Conservation (phyloP, 2,888 invertebrate genomes). For the Drosophila mayaguana region DNA sequence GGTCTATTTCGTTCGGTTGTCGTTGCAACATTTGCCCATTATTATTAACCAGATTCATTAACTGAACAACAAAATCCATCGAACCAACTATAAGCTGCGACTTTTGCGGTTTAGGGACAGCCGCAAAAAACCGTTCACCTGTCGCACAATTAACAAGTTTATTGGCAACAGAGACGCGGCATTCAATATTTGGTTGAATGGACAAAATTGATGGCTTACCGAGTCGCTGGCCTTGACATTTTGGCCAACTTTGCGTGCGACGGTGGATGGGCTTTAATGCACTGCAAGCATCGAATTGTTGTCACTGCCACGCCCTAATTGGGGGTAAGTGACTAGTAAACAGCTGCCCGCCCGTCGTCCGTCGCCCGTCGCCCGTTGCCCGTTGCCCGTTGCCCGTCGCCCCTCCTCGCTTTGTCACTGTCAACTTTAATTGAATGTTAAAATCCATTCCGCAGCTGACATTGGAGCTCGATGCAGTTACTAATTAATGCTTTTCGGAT, state of each 20-base stretch:
- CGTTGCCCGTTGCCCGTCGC: too few relatives aligned
- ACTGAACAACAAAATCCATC: background rate
- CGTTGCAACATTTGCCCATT: background rate
- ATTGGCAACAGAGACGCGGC: background rate
- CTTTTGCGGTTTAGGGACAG: background rate
- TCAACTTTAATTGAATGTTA: slow-evolving; percentile 2
- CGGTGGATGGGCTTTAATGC: background rate
- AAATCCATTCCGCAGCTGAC: slow-evolving; percentile 7
- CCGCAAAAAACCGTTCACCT: background rate
- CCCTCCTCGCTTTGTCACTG: background rate
- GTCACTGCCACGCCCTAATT: slow-evolving; percentile 3
- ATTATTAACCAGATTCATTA: background rate
- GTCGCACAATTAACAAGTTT: slow-evolving; percentile 4
- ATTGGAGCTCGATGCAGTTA: slow-evolving; percentile 11
- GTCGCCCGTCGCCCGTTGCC: too few relatives aligned
- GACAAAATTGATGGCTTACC: slow-evolving; percentile 1
- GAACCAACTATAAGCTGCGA: background rate
- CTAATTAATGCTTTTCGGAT: slow-evolving; percentile 34
- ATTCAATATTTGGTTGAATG: background rate
- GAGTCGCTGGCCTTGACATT: background rate
- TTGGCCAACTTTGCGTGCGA: background rate
- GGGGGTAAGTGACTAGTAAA: background rate
- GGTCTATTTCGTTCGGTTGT: background rate
- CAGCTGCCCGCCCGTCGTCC: background rate
- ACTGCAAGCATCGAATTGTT: background rate